Percentiles rank a stretch among this genome's conserved stretches.
phyloP scores from a whole-genome alignment of 2,113 vertebrate species.

The Solea solea region DNA sequence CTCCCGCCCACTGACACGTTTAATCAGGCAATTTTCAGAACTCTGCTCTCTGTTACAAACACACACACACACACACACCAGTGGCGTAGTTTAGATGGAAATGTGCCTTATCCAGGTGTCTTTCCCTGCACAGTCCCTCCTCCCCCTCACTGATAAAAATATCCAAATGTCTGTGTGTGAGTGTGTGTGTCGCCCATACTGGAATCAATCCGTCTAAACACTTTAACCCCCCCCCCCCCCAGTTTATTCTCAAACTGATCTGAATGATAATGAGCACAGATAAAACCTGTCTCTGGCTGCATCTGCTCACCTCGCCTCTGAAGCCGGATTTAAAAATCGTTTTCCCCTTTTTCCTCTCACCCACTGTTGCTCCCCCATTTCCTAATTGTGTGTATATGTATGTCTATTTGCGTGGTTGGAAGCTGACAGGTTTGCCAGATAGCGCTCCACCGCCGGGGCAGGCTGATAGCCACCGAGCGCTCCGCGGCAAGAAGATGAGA shows the following conservation, averaged over 20 bases:
- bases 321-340: slow-evolving; percentile 20
- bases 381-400: slow-evolving; percentile 5
- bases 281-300: slow-evolving; percentile 28
- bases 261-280: slow-evolving; percentile 54
- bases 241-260: slow-evolving; percentile 21
- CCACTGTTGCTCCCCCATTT: not conserved
- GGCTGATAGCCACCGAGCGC: slow-evolving; percentile 32
- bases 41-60: slow-evolving; percentile 6
- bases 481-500: slow-evolving; percentile 42
- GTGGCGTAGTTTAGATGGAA: slow-evolving; percentile 55
- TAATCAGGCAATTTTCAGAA: slow-evolving; percentile 57
- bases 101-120: slow-evolving; percentile 53
- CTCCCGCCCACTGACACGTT: slow-evolving; percentile 55
- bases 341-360: not conserved
- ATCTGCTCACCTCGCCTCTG: slow-evolving; percentile 30
- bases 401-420: slow-evolving; percentile 16
- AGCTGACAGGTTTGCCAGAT: slow-evolving; percentile 63
- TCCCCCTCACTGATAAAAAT: slow-evolving; percentile 42
- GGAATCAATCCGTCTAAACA: slow-evolving; percentile 19
- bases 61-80: slow-evolving; percentile 12
- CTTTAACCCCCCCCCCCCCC: not conserved
- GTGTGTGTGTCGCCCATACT: not conserved
- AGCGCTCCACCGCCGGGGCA: slow-evolving; percentile 34
- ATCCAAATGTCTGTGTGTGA: slow-evolving; percentile 9
- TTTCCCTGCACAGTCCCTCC: not conserved